Base-by-base conservation (phyloP, 1,140 invertebrate species). In the Euura saliciscinereae region DNA sequence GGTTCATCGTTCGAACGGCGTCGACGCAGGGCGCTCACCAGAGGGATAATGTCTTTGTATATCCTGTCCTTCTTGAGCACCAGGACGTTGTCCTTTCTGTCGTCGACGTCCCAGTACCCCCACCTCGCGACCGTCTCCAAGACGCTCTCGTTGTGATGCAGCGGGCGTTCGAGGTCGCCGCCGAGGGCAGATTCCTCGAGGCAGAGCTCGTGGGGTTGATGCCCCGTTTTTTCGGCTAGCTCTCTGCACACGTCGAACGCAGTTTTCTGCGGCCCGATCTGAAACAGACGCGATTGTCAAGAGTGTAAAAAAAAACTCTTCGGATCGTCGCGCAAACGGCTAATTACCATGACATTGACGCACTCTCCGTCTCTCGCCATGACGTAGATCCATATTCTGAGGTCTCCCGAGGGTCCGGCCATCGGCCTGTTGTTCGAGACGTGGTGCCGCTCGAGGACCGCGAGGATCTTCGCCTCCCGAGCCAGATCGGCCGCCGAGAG, bases 71-170 rank as follows among this genome's bases (percentile, higher is more conserved):
- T 83, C 71, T 87, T 92, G 6, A 96, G 83, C n/a, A 95, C 85
- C 10, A 97, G 85, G 78, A 93, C 91, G 79, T 96, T 96, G 76
- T 95, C 90, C 82, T 94, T 95, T 13, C 94, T 88, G 83, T 96
- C 94, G 3, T 90, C 89, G 67, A 94, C 91, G 65, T 95, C 92
- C 96, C 96, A 97, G 75, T 94, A 94, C 1, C 94, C 91, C 96
- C 96, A 98, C 65, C 91, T 89, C 5, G 92, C 86, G 0, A 91
- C 90, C 3, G 90, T 89, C 73, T 91, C 90, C 7, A 96, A 86
- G 8, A 97, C 91, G 71, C 92, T 90, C 78, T 96, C 94, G 45
- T 91, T 90, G 74, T 94, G 91, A 85, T 97, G 95, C 11, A 98
- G 86, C 0, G 94, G 93, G 5, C 96, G 86, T 71, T 91, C 90